Percentiles rank a stretch among this genome's conserved stretches.
These are phyloP conservation scores for Trogon surrucura DNA, from an alignment of 2,113 vertebrate species.

Conservation along the genomic window DNA sequence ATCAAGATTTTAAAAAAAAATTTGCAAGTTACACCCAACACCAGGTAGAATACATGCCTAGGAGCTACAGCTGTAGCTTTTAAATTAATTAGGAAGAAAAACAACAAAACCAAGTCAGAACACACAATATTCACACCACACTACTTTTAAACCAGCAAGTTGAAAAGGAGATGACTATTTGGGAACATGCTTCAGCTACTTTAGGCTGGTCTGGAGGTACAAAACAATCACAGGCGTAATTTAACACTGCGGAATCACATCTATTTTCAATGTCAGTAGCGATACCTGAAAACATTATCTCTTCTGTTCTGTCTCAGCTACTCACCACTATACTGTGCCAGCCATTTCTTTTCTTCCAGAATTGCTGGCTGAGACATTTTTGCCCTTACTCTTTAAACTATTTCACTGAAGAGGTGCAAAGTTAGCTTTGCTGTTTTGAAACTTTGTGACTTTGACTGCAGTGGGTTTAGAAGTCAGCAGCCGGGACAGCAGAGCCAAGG, in stretches of 20 bases:
- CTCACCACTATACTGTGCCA: neutral
- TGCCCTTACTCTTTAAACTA: neutral
- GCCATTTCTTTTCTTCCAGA: neutral
- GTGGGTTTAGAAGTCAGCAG: neutral
- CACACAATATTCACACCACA: neutral
- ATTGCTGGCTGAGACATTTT: neutral
- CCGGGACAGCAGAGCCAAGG: neutral
- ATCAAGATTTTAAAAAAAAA: neutral
- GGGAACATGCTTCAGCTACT: neutral
- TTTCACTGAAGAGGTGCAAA: neutral
- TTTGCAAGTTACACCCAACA: neutral
- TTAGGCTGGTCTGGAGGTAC: neutral
- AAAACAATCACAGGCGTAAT: neutral
- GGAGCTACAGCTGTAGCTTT: neutral
- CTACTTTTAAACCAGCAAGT: neutral
- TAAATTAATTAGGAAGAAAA: neutral
- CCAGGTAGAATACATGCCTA: neutral
- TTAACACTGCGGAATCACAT: neutral
- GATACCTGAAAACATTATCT: neutral
- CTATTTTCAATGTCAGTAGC: neutral
- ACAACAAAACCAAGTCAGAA: neutral
- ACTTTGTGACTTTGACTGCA: neutral
- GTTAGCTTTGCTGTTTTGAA: conserved; percentile 13
- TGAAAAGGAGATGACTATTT: neutral
- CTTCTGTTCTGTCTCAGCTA: neutral